Base-by-base conservation (phyloP, 2,113 vertebrate species). In the Alexandromys fortis region DNA sequence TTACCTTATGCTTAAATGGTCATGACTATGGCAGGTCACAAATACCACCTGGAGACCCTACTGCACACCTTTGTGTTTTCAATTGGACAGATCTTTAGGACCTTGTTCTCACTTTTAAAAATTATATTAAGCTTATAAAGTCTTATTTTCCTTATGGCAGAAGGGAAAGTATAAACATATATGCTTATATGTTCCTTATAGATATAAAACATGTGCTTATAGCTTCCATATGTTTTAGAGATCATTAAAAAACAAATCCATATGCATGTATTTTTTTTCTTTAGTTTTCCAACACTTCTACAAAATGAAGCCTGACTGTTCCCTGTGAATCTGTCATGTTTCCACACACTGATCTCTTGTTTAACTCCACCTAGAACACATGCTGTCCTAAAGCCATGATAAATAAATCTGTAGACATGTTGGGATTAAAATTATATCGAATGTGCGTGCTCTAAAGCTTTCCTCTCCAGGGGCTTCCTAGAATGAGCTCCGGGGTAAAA, bases 1-100 rank as follows among this genome's bases (percentile, higher is more conserved):
- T 92, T 88, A 85, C 75, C 30, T 72, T 52, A 42, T 96, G 5
- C 67, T 38, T 90, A 93, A 94, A 58, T 21, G 88, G 13, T 30
- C 52, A 33, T 68, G 26, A 28, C 49, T 72, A 58, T 26, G 24
- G 55, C 28, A 38, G 30, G 4, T 45, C 12, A 16, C 45, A 12
- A 81, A 68, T 26, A 73, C 61, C 75, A 26, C 45, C 77, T 82
- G 5, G 38, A 87, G 67, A 42, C 33, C 35, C 17, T n/a, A 19
- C 4, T 24, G 42, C 55, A 67, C 42, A 35, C n/a, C 9, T 58
- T 3, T 45, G 68, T 17, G 16, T 78, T 87, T 85, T 91, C n/a
- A 55, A 3, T 49, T 83, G 82, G 38, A 21, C 7, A 63, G 10
- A 17, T 35, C 55, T 58, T 1, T 7, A 45, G n/a, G 19, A 87